phyloP scores from a whole-genome alignment of 2,113 vertebrate species.

The Boleophthalmus pectinirostris region DNA sequence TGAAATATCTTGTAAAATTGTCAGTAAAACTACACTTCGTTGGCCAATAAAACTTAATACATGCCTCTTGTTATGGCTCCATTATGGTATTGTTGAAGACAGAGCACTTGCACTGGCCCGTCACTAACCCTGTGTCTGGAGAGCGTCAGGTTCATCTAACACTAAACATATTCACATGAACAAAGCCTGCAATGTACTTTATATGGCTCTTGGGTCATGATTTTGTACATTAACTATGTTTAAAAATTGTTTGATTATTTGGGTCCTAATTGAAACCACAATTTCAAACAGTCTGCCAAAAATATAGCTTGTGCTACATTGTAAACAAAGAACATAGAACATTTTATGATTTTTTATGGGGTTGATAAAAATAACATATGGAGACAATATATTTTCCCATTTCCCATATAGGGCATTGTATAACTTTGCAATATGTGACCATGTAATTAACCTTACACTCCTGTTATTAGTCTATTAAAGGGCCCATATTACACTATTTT shows the following conservation, averaged over 20 bases:
- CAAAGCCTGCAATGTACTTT: not conserved
- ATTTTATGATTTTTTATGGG: too few species aligned
- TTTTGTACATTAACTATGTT: not conserved
- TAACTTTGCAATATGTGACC: too few species aligned
- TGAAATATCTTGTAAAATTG: not conserved
- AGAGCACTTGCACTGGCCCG: not conserved
- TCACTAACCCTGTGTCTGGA: conserved; percentile 23
- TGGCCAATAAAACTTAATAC: not conserved
- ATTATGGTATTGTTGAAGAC: conserved; percentile 20
- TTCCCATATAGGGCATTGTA: too few species aligned
- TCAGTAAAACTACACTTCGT: not conserved
- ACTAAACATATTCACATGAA: conserved; percentile 4
- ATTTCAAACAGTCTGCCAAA: too few species aligned
- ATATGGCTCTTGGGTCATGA: not conserved
- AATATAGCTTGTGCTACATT: too few species aligned
- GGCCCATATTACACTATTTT: too few species aligned
- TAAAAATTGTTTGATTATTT: not conserved
- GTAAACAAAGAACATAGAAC: too few species aligned
- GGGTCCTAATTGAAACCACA: too few species aligned
- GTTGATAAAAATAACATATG: too few species aligned
- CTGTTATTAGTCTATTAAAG: too few species aligned
- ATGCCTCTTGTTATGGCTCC: conserved; percentile 15
- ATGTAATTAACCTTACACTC: too few species aligned
- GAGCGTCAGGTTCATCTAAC: conserved; percentile 10
- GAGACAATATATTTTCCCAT: too few species aligned